These are phyloP conservation scores for Hyalella azteca DNA, from an alignment of 2,888 invertebrate genomes.

Conservation along the genomic window DNA sequence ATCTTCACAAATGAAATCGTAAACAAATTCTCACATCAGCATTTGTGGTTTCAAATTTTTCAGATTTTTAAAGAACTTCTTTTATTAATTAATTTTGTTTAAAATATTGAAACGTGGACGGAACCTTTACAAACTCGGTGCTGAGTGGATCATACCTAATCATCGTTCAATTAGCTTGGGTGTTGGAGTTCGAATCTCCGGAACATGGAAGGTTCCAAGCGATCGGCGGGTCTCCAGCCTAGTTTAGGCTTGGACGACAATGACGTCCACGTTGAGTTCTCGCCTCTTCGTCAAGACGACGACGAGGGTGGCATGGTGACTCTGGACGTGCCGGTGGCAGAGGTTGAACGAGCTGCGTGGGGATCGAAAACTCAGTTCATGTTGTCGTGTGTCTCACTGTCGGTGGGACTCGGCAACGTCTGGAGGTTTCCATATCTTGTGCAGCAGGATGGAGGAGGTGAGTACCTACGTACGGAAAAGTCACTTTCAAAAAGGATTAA, in stretches of 20 bases:
- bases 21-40: not conserved
- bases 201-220: constrained; percentile 14
- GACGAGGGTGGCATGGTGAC: constrained; percentile 51
- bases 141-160: not conserved
- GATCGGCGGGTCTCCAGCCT: not conserved
- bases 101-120: not conserved
- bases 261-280: constrained; percentile 45
- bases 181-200: constrained; percentile 4
- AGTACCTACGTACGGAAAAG: not conserved
- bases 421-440: constrained; percentile 73
- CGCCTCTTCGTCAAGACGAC: constrained; percentile 57
- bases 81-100: not conserved
- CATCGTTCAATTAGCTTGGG: not conserved
- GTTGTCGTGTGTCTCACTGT: constrained; percentile 71
- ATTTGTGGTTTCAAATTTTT: not conserved
- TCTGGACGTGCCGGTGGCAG: constrained; percentile 46
- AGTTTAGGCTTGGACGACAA: constrained; percentile 23
- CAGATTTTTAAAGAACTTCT: not conserved
- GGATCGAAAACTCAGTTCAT: constrained; percentile 65
- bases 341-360: constrained; percentile 57
- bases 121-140: not conserved
- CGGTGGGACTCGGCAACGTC: constrained; percentile 71
- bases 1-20: not conserved
- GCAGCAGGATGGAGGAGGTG: constrained; percentile 71
- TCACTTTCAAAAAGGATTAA: not conserved